These are phyloP conservation scores for Siniperca knerii DNA, from an alignment of 2,113 vertebrate species.

Conservation along the genomic window DNA sequence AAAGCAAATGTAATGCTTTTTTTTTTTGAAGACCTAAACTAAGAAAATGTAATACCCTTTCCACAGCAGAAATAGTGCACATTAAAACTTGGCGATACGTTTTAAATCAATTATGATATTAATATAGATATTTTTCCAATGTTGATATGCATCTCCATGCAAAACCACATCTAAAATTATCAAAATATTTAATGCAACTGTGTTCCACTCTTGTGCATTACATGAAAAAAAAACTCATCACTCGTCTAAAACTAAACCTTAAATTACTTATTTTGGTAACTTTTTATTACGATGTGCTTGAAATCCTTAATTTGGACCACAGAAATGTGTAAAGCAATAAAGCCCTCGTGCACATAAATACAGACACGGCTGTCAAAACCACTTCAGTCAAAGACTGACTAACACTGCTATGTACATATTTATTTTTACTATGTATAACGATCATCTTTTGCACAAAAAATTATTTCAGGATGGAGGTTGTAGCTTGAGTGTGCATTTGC, in stretches of 20 bases:
- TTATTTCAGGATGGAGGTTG: background rate
- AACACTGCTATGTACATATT: too few species aligned
- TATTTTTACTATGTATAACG: too few species aligned
- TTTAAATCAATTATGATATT: too few species aligned
- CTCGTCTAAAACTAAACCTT: background rate
- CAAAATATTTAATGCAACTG: background rate
- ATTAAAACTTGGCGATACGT: background rate
- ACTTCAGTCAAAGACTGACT: too few species aligned
- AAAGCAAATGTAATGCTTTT: too few species aligned
- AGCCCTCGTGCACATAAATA: too few species aligned
- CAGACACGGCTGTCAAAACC: too few species aligned
- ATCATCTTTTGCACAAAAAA: too few species aligned
- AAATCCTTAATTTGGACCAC: background rate
- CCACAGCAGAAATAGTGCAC: background rate
- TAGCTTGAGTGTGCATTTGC: background rate
- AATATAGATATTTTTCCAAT: too few species aligned
- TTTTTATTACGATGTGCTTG: background rate
- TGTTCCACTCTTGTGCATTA: background rate
- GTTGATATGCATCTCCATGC: too few species aligned
- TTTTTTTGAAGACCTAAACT: background rate
- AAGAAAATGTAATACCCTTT: too few species aligned
- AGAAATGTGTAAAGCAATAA: background rate
- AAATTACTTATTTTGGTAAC: background rate
- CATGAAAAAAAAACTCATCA: background rate
- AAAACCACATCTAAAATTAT: background rate